Conservation (phyloP, 2,113 vertebrate genomes). For the Chamaetylas fuelleborni region DNA sequence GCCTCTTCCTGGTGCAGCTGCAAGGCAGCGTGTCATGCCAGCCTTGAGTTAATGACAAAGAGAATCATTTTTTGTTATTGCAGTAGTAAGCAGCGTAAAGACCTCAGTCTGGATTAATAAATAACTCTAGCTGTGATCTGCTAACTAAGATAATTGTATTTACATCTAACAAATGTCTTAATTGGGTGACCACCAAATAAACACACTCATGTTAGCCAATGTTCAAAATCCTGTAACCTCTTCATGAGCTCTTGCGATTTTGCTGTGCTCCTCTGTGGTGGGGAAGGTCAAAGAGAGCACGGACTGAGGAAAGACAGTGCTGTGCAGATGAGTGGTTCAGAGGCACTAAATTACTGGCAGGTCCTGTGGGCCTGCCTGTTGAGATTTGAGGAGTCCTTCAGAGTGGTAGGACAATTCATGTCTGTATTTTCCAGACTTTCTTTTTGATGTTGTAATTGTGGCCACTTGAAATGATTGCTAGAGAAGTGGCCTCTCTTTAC, state of each 20-base stretch:
- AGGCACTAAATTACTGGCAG: neutral
- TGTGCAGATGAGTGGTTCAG: neutral
- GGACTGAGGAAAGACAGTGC: neutral
- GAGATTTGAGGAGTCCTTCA: neutral
- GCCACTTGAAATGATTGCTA: neutral
- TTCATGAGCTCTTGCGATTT: neutral
- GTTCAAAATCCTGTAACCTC: neutral
- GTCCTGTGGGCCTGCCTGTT: neutral
- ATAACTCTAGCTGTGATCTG: neutral
- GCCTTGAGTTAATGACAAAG: neutral
- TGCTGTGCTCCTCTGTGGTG: neutral
- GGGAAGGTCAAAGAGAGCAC: neutral
- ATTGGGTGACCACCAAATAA: neutral
- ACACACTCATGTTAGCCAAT: neutral
- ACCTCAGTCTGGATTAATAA: neutral
- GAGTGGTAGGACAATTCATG: neutral
- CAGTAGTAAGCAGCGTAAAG: neutral
- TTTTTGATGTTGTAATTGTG: neutral
- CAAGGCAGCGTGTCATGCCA: neutral
- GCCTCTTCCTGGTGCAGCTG: neutral
- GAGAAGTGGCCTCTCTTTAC: neutral
- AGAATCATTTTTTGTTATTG: neutral
- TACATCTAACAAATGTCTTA: fast-evolving
- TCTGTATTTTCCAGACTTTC: neutral
- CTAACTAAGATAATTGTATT: neutral